Evolutionary conservation across 2,113 vertebrate species (phyloP), one percentile per base, ranked within the genome.

Genomic region (Psettodes erumei): DNA sequence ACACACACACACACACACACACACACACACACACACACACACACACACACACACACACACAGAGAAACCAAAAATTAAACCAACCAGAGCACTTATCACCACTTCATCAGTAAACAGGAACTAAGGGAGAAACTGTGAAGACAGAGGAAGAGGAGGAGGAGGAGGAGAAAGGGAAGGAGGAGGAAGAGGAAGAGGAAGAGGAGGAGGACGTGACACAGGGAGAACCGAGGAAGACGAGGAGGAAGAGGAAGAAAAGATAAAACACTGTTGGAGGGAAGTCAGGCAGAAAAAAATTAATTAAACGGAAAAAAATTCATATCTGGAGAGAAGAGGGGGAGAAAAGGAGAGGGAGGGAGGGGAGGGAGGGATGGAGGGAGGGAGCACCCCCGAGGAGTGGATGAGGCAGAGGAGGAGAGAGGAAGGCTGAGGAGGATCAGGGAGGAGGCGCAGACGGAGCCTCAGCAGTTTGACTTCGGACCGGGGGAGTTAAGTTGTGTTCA

Each of bases 401-500:
- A 66, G 8, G 47, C 19, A 42, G 30, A 11, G 53, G 12, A 61
- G 45, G 53, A 25, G 6, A 19, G 61, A 72, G 21, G 75, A 56
- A 35, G 43, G 19, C 32, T 18, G 25, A n/a, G 19, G 50, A 59
- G 76, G 54, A 77, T 71, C 32, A 70, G 62, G 61, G 30, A 75
- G 32, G 50, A 65, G 40, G 48, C 15, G 66, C 65, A 67, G 37
- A 47, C 48, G 43, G 53, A 75, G 66, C 35, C 40, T 67, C 67
- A 85, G 69, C 75, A 75, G 86, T 83, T 82, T 89, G 79, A 91
- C 87, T 85, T 82, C 66, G 6, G 78, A 84, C 81, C 79, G 15
- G 62, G n/a, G 65, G 75, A 85, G 85, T 78, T 84, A 76, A 81
- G 73, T 75, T 81, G 77, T 77, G 87, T 79, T 89, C 83, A 75